A percentile compares a stretch with the other conserved stretches of the same genome.
phyloP scores from a whole-genome alignment of 2,888 invertebrate species.

The Adela reaumurella region DNA sequence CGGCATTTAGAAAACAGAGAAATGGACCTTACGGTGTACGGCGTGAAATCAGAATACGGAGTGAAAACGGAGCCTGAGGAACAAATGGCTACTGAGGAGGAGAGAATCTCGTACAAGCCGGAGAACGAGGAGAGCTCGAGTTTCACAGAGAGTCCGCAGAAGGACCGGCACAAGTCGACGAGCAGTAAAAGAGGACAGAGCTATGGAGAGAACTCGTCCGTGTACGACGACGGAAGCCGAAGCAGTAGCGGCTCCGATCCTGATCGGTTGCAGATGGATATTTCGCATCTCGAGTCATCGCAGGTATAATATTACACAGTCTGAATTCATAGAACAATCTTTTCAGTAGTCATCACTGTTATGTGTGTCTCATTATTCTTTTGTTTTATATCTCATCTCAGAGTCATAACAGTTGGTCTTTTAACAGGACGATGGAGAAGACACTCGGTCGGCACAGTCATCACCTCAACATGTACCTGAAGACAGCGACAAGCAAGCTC shows the following conservation, averaged over 20 bases:
- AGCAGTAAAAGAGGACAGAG: slow-evolving; percentile 26
- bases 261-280: slow-evolving; percentile 70
- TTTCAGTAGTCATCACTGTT: too few relatives aligned
- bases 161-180: slow-evolving; percentile 26
- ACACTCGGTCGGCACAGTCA: slow-evolving; percentile 47
- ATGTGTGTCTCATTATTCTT: too few relatives aligned
- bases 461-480: slow-evolving; percentile 41
- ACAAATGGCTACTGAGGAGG: slow-evolving; percentile 21
- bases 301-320: slow-evolving; percentile 34
- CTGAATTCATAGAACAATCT: too few relatives aligned
- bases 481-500: slow-evolving; percentile 51
- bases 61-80: slow-evolving; percentile 37
- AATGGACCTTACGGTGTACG: slow-evolving; percentile 46
- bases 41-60: slow-evolving; percentile 36
- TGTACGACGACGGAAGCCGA: slow-evolving; percentile 58
- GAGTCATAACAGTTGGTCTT: too few relatives aligned
- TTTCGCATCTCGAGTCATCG: slow-evolving; percentile 43
- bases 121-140: slow-evolving; percentile 25
- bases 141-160: slow-evolving; percentile 32
- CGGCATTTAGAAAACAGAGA: slow-evolving; percentile 32
- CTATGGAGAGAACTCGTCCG: slow-evolving; percentile 40
- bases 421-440: slow-evolving; percentile 49
- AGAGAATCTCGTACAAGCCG: slow-evolving; percentile 24
- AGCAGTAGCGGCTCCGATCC: slow-evolving; percentile 73
- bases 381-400: too few relatives aligned